Base-by-base conservation (phyloP, 23 tunicate species). In the Diplosoma virens region DNA sequence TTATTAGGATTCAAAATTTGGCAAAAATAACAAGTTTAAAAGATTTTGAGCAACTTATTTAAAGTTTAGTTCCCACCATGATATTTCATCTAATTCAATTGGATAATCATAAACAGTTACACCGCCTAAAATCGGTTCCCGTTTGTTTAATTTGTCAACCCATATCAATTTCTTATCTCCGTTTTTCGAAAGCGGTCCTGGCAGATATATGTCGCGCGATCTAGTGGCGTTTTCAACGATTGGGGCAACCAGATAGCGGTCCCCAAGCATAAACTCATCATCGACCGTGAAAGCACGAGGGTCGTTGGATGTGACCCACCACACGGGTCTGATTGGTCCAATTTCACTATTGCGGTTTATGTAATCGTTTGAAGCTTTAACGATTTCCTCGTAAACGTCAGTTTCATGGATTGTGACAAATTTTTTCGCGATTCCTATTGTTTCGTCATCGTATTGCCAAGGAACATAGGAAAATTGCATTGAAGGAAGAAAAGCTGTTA, bases 401-500 rank as follows among this genome's bases (percentile, higher is more conserved):
- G 79, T 89, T 83, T 78, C 89, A 64, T 89, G 96, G 6, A 89
- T 32, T 1, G 64, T 41, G 25, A 89, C 88, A 58, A 53, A 89
- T 2, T 83, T 0, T 14, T 26, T 83, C 1, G 96, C 77, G 23
- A 89, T 52, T 50, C 54, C 33, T 2, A 67, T 60, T 5, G 81
- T 87, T 33, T 81, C 88, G 46, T 83, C 79, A 30, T 93, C 98
- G 54, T 93, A 93, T 47, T 93, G 98, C 98, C 98, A 93, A 9
- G 98, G 98, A 41, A 93, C 70, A 20, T 72, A 37, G 0, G 98
- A 93, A 81, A 85, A 93, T 33, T 93, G 93, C 91, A 91, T 84
- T 17, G 86, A 33, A 18, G 91, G 97, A 1, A 91, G 67, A 25
- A 84, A 91, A 3, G 90, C 92, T 1, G 92, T 79, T 29, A 91